Conservation (phyloP, 2,113 vertebrate species). For the Silurus meridionalis region DNA sequence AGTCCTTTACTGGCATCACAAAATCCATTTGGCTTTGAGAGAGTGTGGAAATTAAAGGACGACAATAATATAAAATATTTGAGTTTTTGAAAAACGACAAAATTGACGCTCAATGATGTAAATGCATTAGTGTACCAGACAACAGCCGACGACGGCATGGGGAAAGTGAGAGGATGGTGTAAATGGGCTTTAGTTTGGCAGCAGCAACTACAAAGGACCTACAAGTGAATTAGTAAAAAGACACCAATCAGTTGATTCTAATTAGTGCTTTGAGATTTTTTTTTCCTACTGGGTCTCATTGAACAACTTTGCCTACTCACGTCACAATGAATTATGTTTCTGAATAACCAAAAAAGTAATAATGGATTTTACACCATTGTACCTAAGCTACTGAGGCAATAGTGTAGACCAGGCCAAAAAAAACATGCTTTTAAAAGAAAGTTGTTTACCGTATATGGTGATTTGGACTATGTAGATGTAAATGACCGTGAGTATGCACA, state of each 20-base stretch:
- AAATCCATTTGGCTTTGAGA: conserved; percentile 16
- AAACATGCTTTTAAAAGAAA: background rate
- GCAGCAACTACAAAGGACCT: background rate
- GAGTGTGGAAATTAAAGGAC: conserved; percentile 8
- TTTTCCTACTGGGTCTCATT: background rate
- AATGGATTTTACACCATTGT: background rate
- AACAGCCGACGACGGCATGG: background rate
- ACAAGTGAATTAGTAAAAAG: conserved; percentile 12
- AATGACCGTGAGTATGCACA: background rate
- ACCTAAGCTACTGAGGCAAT: background rate
- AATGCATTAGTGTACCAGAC: background rate
- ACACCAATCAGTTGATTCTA: conserved; percentile 12
- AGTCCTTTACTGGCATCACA: conserved; percentile 6
- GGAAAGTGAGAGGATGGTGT: background rate
- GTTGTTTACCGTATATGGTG: background rate
- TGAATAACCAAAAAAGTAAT: background rate
- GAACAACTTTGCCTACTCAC: too few relatives aligned
- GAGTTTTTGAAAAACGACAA: background rate
- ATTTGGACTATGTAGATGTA: background rate
- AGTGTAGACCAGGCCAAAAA: background rate
- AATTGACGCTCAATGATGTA: background rate
- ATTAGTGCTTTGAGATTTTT: background rate
- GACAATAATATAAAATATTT: conserved; percentile 16
- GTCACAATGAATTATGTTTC: background rate
- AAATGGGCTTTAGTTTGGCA: background rate